These are phyloP conservation scores for Microcebus lehilahytsara DNA, from an alignment of 2,113 vertebrate species.

Conservation along the genomic window DNA sequence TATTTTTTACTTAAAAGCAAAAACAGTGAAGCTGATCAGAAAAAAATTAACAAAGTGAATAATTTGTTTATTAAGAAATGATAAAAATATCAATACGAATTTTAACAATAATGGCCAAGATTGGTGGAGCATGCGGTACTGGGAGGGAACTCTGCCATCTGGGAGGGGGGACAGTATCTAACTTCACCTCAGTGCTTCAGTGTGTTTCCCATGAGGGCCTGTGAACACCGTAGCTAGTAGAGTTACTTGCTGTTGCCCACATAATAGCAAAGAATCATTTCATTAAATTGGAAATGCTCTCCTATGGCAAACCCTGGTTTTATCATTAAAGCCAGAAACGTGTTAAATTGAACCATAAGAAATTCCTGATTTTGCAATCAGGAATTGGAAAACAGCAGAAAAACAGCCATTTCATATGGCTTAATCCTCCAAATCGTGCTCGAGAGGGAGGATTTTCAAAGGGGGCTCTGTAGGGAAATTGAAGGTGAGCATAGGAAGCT, in stretches of 20 bases:
- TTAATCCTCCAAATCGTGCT: not conserved
- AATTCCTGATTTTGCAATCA: not conserved
- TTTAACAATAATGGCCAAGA: not conserved
- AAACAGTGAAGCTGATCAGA: not conserved
- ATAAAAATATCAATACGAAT: not conserved
- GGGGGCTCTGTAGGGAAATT: not conserved
- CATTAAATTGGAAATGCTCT: not conserved
- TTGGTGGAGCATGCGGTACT: not conserved
- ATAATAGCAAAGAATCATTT: not conserved
- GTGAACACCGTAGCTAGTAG: accelerated
- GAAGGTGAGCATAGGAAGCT: not conserved
- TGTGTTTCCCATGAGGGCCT: not conserved
- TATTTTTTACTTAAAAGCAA: not conserved
- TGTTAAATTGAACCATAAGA: not conserved
- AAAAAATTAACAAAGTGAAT: not conserved
- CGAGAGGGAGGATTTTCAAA: not conserved
- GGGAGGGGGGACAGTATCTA: not conserved
- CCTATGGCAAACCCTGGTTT: not conserved
- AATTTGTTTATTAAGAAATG: no score
- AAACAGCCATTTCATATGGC: not conserved
- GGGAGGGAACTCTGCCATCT: not conserved
- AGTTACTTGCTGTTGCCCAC: accelerated
- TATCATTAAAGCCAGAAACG: not conserved
- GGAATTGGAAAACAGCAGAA: not conserved
- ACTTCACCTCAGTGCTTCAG: not conserved